Evolutionary conservation across 2,888 invertebrate genomes (phyloP), one percentile per base, ranked within the genome.

Genomic region (Microplitis manilae): DNA sequence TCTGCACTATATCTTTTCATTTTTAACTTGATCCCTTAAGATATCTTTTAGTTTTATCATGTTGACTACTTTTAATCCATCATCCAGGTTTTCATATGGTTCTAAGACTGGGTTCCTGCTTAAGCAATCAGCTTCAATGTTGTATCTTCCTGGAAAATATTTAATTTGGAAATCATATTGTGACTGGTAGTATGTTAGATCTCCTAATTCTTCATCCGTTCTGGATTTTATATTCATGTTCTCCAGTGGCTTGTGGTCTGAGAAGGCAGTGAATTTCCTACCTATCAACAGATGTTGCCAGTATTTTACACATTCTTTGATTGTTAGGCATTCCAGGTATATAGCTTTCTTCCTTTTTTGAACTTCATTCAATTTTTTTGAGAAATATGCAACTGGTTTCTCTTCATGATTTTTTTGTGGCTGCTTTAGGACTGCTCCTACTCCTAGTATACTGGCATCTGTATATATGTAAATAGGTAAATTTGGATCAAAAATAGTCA

Each of bases 211-310:
- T 20, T 20, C 20, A 20, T 20, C 20, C 1, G 20, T 20, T 20
- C 20, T 20, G 20, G 1, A 20, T 20, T 20, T 20, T 20, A 20
- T 20, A 2, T 20, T 20, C 20, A 20, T 20, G 20, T 20, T 20
- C 1, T 20, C 20, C 20, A 20, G 2, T 2, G 20, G 20, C 20
- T 20, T 20, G 20, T 20, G 20, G 2, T 79, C 79, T 39, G 78
- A 65, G 20, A 20, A 65, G 5, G 80, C 79, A 50, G 59, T 50
- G 77, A 79, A 79, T 79, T 70, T 60, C 72, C 68, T 75, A 64
- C 80, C 80, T n/a, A 83, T 81, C 1, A 83, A 74, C 77, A 79
- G 83, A 68, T 80, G 79, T 64, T 83, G 83, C 82, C 82, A 82
- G 78, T 80, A 83, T 79, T 80, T 79, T 5, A 82, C 75, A 6